Percentiles rank a stretch among this genome's conserved stretches.
Evolutionary conservation across 2,888 invertebrate species (phyloP).

Genomic region (Apantesis nais): DNA sequence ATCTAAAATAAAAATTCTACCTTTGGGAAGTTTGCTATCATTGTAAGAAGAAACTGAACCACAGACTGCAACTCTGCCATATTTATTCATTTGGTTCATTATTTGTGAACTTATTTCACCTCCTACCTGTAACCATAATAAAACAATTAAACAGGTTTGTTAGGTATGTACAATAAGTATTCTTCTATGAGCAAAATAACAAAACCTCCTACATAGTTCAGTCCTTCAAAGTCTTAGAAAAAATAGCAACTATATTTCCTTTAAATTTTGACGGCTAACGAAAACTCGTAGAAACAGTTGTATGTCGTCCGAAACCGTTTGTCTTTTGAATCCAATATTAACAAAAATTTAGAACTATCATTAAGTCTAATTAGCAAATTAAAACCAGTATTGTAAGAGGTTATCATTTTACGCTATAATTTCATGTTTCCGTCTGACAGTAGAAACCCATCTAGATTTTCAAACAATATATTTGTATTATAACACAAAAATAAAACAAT

Average conservation of each 20-base stretch:
- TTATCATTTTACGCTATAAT: not conserved
- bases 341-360: no score
- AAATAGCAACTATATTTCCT: no score
- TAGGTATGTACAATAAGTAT: not conserved
- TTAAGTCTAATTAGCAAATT: no score
- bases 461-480: not conserved
- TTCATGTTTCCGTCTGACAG: not conserved
- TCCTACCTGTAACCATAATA: conserved; percentile 84
- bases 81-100: conserved; percentile 87
- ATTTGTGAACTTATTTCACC: conserved; percentile 89
- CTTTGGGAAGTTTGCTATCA: conserved; percentile 72
- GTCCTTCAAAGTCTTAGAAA: no score
- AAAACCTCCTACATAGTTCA: no score
- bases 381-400: not conserved
- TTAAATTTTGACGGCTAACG: no score
- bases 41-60: conserved; percentile 90
- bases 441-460: not conserved
- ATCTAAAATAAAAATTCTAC: conserved; percentile 43
- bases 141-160: not conserved
- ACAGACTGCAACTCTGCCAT: conserved; percentile 89
- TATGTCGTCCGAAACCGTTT: not conserved
- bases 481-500: not conserved
- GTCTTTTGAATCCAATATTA: not conserved
- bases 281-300: not conserved
- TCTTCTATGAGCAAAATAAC: no score